Base-by-base conservation (phyloP, 1,140 invertebrate genomes). In the Aricia agestis region DNA sequence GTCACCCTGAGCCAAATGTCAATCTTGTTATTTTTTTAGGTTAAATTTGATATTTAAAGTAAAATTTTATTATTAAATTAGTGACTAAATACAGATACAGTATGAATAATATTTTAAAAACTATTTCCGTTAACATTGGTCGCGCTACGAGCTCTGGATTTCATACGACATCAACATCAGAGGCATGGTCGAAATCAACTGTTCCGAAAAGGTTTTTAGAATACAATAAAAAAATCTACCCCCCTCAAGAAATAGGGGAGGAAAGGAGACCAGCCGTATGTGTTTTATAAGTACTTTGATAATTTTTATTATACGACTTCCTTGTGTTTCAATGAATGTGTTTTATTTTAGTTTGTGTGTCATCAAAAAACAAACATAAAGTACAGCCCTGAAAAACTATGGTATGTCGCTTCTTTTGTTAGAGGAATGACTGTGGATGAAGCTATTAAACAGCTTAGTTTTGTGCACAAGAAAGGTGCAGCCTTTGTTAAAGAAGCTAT, bases 371-470 rank as follows among this genome's bases (percentile, higher is more conserved):
- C 90, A 42, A 96, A 98, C 82, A 94, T 99, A 66, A 98, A 98
- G 91, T 98, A 98, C 81, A 97, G 96, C 81, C 96, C 95, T 0
- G 95, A 96, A 77, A 98, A 98, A 83, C 95, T 99, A 94, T 98
- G 97, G 97, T 99, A 98, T 79, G 93, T 98, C 45, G 96, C 97
- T 2, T 91, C 88, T 77, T 94, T 98, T 78, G 94, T 99, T 7
- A 93, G 98, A 79, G 98, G 98, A 10, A 96, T 99, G 96, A 93
- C 95, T 25, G 94, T 99, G 0, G 98, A 99, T 92, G 98, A 99
- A 92, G 98, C 98, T 59, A 80, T 99, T 0, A 97, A 96, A 87
- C 97, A 99, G 87, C 91, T 99, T 3, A 95, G 94, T 78, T 98
- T 98, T 93, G 90, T 97, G 1, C 83, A 93, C 7, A 96, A 95